Conservation (phyloP, 2,797 vertebrate genomes). For the Dryobates pubescens region DNA sequence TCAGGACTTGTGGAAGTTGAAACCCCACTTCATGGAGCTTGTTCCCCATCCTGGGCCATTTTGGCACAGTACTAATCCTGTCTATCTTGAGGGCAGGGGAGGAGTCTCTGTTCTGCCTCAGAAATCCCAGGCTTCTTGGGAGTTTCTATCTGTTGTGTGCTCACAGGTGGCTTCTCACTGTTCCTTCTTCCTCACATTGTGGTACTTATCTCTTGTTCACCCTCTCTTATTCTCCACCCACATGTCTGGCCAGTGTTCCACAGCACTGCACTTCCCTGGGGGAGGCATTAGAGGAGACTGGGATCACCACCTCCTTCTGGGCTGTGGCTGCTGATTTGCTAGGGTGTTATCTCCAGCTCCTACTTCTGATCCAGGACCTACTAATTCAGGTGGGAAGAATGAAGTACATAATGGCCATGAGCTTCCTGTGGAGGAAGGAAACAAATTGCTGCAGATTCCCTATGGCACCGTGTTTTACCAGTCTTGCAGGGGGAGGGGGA, state of each 20-base stretch:
- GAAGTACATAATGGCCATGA: not conserved
- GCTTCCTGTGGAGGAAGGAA: not conserved
- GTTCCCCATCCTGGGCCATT: not conserved
- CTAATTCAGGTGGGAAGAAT: not conserved
- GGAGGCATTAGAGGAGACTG: not conserved
- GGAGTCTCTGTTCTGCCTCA: not conserved
- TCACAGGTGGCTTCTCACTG: rapidly evolving
- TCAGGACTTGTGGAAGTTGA: not conserved
- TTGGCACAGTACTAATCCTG: not conserved
- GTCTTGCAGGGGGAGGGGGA: not conserved
- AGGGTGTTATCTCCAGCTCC: not conserved
- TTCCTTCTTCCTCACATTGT: not conserved
- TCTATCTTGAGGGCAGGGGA: not conserved
- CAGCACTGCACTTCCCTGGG: not conserved
- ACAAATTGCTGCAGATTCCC: not conserved
- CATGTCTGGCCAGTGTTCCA: not conserved
- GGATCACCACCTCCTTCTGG: not conserved
- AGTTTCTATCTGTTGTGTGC: not conserved
- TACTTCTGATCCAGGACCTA: not conserved
- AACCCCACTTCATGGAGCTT: not conserved
- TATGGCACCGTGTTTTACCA: rapidly evolving
- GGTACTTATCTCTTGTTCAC: not conserved
- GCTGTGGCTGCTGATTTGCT: not conserved
- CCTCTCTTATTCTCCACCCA: not conserved
- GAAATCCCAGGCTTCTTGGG: not conserved